Conservation (phyloP, 92 coral and sea anemone species). For the Porites evermanni region DNA sequence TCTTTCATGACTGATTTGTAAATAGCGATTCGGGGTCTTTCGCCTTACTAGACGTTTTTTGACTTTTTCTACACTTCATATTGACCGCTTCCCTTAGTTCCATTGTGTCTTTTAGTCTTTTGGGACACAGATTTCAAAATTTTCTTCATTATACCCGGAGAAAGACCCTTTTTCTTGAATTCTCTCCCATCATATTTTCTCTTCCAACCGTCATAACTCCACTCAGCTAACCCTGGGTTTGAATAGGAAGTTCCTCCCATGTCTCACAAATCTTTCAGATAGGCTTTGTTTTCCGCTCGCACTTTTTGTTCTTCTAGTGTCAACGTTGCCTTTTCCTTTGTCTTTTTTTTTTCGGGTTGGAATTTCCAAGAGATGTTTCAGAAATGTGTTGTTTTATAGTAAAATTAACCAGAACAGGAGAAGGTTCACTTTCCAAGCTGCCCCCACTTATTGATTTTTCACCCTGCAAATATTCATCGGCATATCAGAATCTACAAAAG, state of each 20-base stretch:
- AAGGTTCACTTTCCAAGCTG: slow-evolving; percentile 29
- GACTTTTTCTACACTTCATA: slow-evolving; percentile 5
- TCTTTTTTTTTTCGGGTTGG: slow-evolving; percentile 8
- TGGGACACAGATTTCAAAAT: slow-evolving; percentile 2
- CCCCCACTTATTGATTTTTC: slow-evolving; percentile 7
- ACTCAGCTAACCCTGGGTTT: slow-evolving; percentile 10
- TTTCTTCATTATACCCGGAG: slow-evolving; percentile 19
- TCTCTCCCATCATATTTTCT: background rate
- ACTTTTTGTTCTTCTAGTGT: slow-evolving; percentile 1
- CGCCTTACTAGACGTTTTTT: background rate
- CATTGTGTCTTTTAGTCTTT: slow-evolving; percentile 1
- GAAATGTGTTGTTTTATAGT: slow-evolving; percentile 1
- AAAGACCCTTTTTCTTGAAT: slow-evolving; percentile 5
- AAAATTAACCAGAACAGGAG: slow-evolving; percentile 17
- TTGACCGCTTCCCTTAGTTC: background rate
- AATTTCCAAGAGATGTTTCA: slow-evolving; percentile 19
- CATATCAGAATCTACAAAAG: slow-evolving; percentile 16
- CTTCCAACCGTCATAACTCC: slow-evolving; percentile 10
- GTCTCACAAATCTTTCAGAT: slow-evolving; percentile 18
- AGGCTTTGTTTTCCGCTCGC: slow-evolving; percentile 3
- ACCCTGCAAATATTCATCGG: slow-evolving; percentile 8
- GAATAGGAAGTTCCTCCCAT: slow-evolving; percentile 12
- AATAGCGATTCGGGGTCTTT: background rate
- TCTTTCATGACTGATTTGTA: background rate
- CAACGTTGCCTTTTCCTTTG: background rate